Conservation (phyloP, 1,140 invertebrate species). For the Gryllus bimaculatus region DNA sequence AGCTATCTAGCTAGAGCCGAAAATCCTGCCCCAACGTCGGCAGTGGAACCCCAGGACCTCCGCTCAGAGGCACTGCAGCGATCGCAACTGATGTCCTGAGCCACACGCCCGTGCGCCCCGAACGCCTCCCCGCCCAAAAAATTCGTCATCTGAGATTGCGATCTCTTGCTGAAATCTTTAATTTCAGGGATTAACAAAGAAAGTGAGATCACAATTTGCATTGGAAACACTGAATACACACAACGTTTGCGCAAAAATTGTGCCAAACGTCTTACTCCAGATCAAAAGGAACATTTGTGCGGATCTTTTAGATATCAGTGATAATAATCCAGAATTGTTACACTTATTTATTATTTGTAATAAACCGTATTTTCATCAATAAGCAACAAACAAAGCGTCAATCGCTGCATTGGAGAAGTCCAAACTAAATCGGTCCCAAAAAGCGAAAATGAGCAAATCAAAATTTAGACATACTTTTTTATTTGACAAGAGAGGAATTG, state of each 20-base stretch:
- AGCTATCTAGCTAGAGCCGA: too few relatives aligned
- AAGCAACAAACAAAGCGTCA: constrained; percentile 22
- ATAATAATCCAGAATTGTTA: constrained; percentile 23
- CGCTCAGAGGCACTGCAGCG: too few relatives aligned
- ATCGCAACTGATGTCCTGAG: too few relatives aligned
- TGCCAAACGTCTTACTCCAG: constrained; percentile 8
- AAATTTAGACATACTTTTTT: constrained; percentile 11
- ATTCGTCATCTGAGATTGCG: background rate
- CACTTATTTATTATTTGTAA: constrained; percentile 21
- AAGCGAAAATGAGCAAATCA: constrained; percentile 10
- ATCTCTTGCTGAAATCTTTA: background rate
- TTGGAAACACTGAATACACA: constrained; percentile 7
- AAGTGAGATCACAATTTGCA: background rate
- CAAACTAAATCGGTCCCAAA: constrained; percentile 7
- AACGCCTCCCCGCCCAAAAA: too few relatives aligned
- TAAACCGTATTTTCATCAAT: constrained; percentile 20
- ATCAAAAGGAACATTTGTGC: constrained; percentile 21
- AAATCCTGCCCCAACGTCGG: too few relatives aligned
- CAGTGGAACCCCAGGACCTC: too few relatives aligned
- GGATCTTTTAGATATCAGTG: constrained; percentile 17
- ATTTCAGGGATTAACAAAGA: background rate
- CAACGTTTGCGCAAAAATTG: constrained; percentile 14
- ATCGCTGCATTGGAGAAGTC: constrained; percentile 21
- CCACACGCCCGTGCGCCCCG: too few relatives aligned
- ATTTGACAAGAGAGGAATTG: background rate